A percentile compares a stretch with the other conserved stretches of the same genome.
Conservation (phyloP, 1,140 invertebrate species). For the Platyura marginata region DNA sequence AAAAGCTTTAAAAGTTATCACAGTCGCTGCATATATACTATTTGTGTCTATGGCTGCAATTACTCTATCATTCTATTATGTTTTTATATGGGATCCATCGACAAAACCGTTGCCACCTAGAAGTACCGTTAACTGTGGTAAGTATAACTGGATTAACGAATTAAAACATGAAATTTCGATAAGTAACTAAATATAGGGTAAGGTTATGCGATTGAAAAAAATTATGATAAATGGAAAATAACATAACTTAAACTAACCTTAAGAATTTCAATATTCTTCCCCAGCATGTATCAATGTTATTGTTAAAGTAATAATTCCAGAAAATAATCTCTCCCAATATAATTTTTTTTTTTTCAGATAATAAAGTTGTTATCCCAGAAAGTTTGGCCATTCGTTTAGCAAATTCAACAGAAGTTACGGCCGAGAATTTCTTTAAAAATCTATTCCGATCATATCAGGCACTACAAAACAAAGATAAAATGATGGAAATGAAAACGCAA, state of each 20-base stretch:
- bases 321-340: too few species aligned
- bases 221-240: too few species aligned
- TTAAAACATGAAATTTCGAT: too few species aligned
- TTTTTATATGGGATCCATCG: constrained; percentile 74
- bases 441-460: neutral
- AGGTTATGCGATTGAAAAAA: too few species aligned
- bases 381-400: constrained; percentile 1
- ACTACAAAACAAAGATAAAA: neutral
- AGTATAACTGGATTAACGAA: too few species aligned
- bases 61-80: constrained; percentile 81
- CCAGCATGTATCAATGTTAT: too few species aligned
- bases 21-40: constrained; percentile 81
- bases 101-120: neutral
- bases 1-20: constrained; percentile 68
- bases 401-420: neutral
- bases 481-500: neutral
- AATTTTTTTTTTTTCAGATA: neutral
- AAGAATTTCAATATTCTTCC: too few species aligned
- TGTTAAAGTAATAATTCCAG: too few species aligned
- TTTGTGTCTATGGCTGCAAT: constrained; percentile 83
- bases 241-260: too few species aligned
- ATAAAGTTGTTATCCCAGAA: constrained; percentile 3
- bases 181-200: too few species aligned
- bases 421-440: neutral
- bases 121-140: neutral